Conservation (phyloP, 2,888 invertebrate genomes). For the Hirudinaria manillensis region DNA sequence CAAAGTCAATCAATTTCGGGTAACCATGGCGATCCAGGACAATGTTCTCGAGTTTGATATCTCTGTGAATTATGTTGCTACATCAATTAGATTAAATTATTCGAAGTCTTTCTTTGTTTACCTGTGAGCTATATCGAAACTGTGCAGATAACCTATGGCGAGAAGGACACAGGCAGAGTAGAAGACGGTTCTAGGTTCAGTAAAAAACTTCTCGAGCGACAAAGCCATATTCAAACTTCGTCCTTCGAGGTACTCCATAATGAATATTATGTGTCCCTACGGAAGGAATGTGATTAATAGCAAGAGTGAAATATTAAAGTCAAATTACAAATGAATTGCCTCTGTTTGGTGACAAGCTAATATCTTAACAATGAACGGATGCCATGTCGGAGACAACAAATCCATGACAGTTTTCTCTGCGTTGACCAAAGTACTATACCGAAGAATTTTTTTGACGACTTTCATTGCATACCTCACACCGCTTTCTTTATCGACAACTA, state of each 20-base stretch:
- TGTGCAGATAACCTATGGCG: constrained; percentile 29
- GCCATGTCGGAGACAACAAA: constrained; percentile 3
- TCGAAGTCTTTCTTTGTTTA: background rate
- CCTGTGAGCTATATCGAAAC: constrained; percentile 23
- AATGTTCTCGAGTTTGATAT: constrained; percentile 29
- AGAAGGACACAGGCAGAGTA: constrained; percentile 22
- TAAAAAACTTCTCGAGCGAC: constrained; percentile 17
- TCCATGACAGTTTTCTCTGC: constrained; percentile 23
- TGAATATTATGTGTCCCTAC: constrained; percentile 25
- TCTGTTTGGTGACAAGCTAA: constrained; percentile 19
- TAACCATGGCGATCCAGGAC: constrained; percentile 25
- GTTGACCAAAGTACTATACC: background rate
- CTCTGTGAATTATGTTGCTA: background rate
- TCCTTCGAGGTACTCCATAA: constrained; percentile 26
- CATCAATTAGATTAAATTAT: background rate
- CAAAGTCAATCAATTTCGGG: constrained; percentile 29
- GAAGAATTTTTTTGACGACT: constrained; percentile 8
- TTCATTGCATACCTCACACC: constrained; percentile 15
- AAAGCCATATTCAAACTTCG: constrained; percentile 13
- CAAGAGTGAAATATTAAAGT: background rate
- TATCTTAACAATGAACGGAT: constrained; percentile 25
- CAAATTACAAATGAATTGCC: background rate
- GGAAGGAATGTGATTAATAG: background rate
- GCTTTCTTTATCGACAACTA: background rate
- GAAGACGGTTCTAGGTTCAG: constrained; percentile 21